Conservation (phyloP, 2,113 vertebrate species). For the Oncorhynchus nerka region DNA sequence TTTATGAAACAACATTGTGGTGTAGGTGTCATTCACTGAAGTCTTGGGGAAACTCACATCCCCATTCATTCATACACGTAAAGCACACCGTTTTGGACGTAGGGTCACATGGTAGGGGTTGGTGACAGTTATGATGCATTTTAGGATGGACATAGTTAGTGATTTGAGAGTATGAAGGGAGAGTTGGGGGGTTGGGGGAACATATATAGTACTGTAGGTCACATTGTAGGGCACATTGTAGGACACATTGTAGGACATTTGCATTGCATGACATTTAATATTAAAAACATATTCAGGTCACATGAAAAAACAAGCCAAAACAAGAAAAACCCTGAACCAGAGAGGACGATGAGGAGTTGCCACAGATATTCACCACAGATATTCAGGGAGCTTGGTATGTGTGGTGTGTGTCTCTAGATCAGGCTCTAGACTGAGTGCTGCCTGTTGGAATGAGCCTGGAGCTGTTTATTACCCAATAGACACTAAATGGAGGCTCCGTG, state of each 20-base stretch:
- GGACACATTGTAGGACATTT: slow-evolving; percentile 13
- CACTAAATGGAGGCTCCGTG: not conserved
- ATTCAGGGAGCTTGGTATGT: too few relatives aligned
- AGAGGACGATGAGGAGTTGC: too few relatives aligned
- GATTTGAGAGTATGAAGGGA: slow-evolving; percentile 53
- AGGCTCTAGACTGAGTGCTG: not conserved
- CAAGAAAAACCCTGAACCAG: not conserved
- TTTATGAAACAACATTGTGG: too few relatives aligned
- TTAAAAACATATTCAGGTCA: too few relatives aligned
- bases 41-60: too few relatives aligned
- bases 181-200: slow-evolving; percentile 12
- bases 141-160: slow-evolving; percentile 60
- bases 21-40: too few relatives aligned
- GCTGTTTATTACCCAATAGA: slow-evolving; percentile 9
- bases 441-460: not conserved
- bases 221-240: slow-evolving; percentile 13
- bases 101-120: not conserved
- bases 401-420: too few relatives aligned
- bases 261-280: slow-evolving; percentile 6
- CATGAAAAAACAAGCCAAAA: not conserved
- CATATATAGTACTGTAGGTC: not conserved
- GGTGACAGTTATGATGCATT: slow-evolving; percentile 3
- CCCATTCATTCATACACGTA: not conserved
- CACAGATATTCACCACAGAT: too few relatives aligned
- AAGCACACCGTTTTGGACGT: not conserved